These are phyloP conservation scores for Leptopilina drosophilae DNA, from an alignment of 2,888 invertebrate genomes.

Conservation along the genomic window DNA sequence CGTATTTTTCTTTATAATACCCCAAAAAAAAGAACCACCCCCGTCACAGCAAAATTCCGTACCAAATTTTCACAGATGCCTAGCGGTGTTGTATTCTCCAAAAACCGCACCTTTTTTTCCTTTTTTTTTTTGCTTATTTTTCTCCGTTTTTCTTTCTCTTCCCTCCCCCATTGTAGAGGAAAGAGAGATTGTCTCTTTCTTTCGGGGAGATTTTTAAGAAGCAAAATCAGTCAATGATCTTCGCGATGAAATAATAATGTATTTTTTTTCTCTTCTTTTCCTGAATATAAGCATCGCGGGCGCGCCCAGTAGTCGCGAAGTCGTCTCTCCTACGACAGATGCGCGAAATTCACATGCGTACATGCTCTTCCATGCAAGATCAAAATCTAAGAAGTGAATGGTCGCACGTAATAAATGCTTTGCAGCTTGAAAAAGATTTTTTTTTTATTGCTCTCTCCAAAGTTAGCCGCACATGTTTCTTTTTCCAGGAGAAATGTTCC, in stretches of 20 bases:
- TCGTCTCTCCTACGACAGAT: constrained; percentile 25
- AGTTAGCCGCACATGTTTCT: neutral
- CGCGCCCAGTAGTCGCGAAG: constrained; percentile 16
- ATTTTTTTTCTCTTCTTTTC: constrained; percentile 6
- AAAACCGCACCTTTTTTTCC: neutral
- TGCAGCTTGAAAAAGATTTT: constrained; percentile 28
- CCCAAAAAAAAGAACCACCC: constrained; percentile 18
- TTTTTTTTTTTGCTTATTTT: constrained; percentile 29
- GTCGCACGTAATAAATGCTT: constrained; percentile 27
- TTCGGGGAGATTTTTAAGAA: constrained; percentile 28
- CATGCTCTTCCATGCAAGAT: constrained; percentile 27
- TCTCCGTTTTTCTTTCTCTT: constrained; percentile 37
- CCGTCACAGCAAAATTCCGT: constrained; percentile 35
- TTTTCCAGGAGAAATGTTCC: neutral
- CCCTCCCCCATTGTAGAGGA: constrained; percentile 23
- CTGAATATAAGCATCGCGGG: neutral
- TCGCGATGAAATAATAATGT: constrained; percentile 48
- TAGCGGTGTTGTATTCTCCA: constrained; percentile 21
- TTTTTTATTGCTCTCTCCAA: neutral
- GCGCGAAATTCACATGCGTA: constrained; percentile 22
- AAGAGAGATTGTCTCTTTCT: too few relatives aligned
- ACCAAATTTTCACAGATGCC: constrained; percentile 62
- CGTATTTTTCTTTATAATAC: constrained; percentile 43
- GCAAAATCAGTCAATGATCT: constrained; percentile 56
- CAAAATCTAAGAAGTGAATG: constrained; percentile 30